These are phyloP conservation scores for Parotia lawesii DNA, from an alignment of 2,113 vertebrate genomes.

Conservation along the genomic window DNA sequence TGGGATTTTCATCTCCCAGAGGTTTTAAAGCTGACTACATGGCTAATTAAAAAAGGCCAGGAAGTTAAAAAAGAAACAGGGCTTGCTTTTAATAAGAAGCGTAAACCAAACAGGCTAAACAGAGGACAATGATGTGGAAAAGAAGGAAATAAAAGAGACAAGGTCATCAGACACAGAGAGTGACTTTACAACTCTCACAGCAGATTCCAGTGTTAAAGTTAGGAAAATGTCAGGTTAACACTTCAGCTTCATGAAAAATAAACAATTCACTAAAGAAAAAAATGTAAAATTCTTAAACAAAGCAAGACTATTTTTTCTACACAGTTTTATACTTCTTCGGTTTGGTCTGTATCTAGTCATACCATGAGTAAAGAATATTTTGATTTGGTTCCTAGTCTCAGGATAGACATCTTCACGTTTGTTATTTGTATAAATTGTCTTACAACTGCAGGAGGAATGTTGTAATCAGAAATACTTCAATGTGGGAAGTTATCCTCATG, in stretches of 20 bases:
- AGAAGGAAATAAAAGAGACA: neutral
- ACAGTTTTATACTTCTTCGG: neutral
- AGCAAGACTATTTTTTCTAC: neutral
- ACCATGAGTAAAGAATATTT: neutral
- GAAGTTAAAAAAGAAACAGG: neutral
- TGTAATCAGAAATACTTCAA: neutral
- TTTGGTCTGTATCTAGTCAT: neutral
- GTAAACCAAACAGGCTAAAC: neutral
- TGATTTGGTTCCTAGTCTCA: neutral
- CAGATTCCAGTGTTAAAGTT: neutral
- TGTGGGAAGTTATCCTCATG: neutral
- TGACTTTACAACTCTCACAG: neutral
- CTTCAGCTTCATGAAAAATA: neutral
- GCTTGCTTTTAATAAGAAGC: neutral
- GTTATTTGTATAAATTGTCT: neutral
- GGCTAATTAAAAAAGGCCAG: neutral
- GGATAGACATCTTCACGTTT: neutral
- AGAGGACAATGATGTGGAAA: neutral
- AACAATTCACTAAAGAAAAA: neutral
- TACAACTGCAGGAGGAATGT: neutral
- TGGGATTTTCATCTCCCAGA: neutral
- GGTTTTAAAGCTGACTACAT: neutral
- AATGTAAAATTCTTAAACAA: neutral
- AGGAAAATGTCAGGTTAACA: neutral
- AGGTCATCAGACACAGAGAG: neutral